Evolutionary conservation across 2,113 vertebrate species (phyloP).

Genomic region (Pungitius pungitius): DNA sequence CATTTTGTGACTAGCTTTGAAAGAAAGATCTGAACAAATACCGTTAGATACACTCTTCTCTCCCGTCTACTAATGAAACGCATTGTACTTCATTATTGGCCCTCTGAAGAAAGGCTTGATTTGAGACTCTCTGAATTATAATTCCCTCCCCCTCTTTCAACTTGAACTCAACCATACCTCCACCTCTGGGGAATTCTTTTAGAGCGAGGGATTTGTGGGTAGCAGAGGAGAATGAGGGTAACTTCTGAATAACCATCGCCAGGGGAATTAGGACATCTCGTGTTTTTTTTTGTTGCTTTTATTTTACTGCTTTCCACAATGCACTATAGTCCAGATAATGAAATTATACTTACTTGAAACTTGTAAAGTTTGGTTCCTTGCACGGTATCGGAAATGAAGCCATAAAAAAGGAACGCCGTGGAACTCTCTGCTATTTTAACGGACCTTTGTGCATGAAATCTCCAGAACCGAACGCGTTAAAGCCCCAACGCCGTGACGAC

Average conservation of each 20-base stretch:
- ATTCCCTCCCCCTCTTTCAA: slow-evolving; percentile 15
- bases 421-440: not conserved
- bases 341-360: not conserved
- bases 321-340: not conserved
- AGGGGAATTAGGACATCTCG: slow-evolving; percentile 17
- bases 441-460: not conserved
- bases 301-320: slow-evolving; percentile 11
- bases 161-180: slow-evolving; percentile 19
- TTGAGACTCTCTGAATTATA: slow-evolving; percentile 36
- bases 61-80: slow-evolving; percentile 47
- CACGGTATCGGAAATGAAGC: not conserved
- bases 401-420: too few species aligned
- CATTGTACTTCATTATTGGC: slow-evolving; percentile 55
- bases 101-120: slow-evolving; percentile 19
- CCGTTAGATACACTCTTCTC: slow-evolving; percentile 38
- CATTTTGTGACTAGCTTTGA: slow-evolving; percentile 43
- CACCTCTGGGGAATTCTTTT: slow-evolving; percentile 29
- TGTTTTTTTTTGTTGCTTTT: not conserved
- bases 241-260: slow-evolving; percentile 32
- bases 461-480: not conserved
- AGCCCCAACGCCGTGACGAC: not conserved
- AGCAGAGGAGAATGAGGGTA: slow-evolving; percentile 30
- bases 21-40: slow-evolving; percentile 44
- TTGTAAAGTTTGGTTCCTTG: not conserved
- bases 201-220: slow-evolving; percentile 26